A percentile compares a stretch with the other conserved stretches of the same genome.
These are phyloP conservation scores for Taeniopygia guttata DNA, from an alignment of 2,797 vertebrate species.

Conservation along the genomic window DNA sequence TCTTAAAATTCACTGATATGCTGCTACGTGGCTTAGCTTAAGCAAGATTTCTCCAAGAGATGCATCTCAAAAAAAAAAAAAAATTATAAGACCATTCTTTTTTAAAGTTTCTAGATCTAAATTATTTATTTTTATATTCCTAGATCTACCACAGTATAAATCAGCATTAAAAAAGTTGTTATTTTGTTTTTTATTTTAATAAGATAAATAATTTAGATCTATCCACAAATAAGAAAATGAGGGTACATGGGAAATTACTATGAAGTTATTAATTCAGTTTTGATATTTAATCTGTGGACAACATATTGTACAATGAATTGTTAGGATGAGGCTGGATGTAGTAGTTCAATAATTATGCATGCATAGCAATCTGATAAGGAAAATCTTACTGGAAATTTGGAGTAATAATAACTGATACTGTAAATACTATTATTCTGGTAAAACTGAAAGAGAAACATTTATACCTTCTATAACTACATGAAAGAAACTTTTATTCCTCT, in stretches of 20 bases:
- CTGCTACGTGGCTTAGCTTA: background rate
- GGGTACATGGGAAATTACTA: background rate
- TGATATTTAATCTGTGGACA: background rate
- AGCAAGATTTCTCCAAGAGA: background rate
- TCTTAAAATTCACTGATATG: background rate
- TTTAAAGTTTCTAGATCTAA: background rate
- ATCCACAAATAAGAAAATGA: background rate
- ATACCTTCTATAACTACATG: background rate
- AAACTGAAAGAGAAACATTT: background rate
- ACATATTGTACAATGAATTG: background rate
- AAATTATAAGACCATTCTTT: rapidly evolving
- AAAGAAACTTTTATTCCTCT: background rate
- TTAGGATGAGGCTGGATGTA: background rate
- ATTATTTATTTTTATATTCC: background rate
- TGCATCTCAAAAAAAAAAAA: background rate
- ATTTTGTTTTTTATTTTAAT: background rate
- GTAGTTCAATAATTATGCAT: background rate
- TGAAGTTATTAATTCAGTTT: background rate
- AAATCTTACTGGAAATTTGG: background rate
- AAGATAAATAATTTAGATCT: background rate
- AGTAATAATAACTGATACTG: background rate
- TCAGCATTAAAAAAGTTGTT: background rate
- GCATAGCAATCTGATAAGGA: background rate
- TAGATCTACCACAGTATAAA: background rate
- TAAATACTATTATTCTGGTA: background rate